Percentiles rank a stretch among this genome's conserved stretches.
Evolutionary conservation across 2,797 vertebrate species (phyloP).

Genomic region (Heteromormyrus szaboi): DNA sequence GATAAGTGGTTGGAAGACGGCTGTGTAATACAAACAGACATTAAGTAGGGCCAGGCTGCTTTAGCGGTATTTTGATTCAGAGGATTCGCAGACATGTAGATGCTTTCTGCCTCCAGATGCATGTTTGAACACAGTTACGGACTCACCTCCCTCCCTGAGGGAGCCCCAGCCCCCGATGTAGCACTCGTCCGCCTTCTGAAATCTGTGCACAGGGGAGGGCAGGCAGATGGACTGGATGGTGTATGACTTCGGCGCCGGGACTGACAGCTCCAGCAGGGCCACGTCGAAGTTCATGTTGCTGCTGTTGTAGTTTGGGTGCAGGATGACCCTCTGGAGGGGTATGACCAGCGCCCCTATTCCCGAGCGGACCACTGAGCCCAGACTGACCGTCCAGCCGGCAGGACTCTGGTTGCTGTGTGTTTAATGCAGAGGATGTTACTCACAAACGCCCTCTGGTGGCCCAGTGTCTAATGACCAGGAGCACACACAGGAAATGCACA

Average conservation of each 20-base stretch:
- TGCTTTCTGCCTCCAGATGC: neutral
- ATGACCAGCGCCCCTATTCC: slow-evolving; percentile 72
- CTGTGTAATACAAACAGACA: no score
- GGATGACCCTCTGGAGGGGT: slow-evolving; percentile 73
- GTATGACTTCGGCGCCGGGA: slow-evolving; percentile 63
- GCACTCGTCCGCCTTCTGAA: slow-evolving; percentile 68
- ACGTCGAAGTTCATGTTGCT: slow-evolving; percentile 85
- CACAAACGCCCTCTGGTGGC: neutral
- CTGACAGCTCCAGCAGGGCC: slow-evolving; percentile 75
- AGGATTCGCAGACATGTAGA: neutral
- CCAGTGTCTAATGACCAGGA: neutral
- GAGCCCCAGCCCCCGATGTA: slow-evolving; percentile 92
- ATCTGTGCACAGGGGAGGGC: slow-evolving; percentile 67
- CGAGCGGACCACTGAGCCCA: slow-evolving; percentile 78
- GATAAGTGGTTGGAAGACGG: neutral
- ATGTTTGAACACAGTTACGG: neutral
- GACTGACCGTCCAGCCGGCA: slow-evolving; percentile 75
- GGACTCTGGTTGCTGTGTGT: slow-evolving; percentile 69
- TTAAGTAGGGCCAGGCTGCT: neutral
- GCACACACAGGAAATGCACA: neutral
- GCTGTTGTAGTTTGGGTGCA: slow-evolving; percentile 80
- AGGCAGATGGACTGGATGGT: slow-evolving; percentile 81
- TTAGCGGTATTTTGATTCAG: neutral
- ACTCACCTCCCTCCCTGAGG: slow-evolving; percentile 80
- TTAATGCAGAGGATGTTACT: neutral